These are phyloP conservation scores for Drosophila repleta DNA, from an alignment of 1,140 invertebrate genomes.

Conservation along the genomic window DNA sequence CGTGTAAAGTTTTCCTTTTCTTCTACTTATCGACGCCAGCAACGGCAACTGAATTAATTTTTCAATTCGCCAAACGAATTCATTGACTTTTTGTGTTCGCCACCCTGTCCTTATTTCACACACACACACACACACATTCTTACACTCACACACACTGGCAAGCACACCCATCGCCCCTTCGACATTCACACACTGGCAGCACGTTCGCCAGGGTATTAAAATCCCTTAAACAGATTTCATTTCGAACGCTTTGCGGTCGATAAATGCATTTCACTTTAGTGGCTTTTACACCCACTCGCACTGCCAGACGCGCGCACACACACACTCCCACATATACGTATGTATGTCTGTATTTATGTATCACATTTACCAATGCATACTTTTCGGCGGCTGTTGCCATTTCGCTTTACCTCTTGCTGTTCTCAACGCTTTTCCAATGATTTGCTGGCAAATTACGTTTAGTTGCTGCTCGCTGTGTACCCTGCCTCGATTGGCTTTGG, in stretches of 20 bases:
- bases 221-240: slow-evolving; percentile 83
- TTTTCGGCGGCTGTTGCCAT: slow-evolving; percentile 58
- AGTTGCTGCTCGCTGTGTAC: slow-evolving; percentile 55
- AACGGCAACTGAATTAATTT: slow-evolving; percentile 82
- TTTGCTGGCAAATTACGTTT: slow-evolving; percentile 81
- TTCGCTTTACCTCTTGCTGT: slow-evolving; percentile 28
- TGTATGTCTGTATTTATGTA: slow-evolving; percentile 49
- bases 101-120: slow-evolving; percentile 35
- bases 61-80: slow-evolving; percentile 83
- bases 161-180: slow-evolving; percentile 9
- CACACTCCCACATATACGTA: slow-evolving; percentile 5
- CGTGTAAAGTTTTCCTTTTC: slow-evolving; percentile 72
- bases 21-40: slow-evolving; percentile 74
- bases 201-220: slow-evolving; percentile 79
- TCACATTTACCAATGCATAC: slow-evolving; percentile 74
- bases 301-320: slow-evolving; percentile 13
- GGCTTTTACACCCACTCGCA: slow-evolving; percentile 66
- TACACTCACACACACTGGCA: background rate
- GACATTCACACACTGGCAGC: slow-evolving; percentile 52
- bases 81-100: slow-evolving; percentile 80
- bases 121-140: slow-evolving; percentile 14
- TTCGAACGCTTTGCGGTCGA: slow-evolving; percentile 83
- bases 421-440: slow-evolving; percentile 66
- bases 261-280: slow-evolving; percentile 81
- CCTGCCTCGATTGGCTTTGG: slow-evolving; percentile 11